These are phyloP conservation scores for Sphaerophoria taeniata DNA, from an alignment of 2,888 invertebrate species.

Conservation along the genomic window DNA sequence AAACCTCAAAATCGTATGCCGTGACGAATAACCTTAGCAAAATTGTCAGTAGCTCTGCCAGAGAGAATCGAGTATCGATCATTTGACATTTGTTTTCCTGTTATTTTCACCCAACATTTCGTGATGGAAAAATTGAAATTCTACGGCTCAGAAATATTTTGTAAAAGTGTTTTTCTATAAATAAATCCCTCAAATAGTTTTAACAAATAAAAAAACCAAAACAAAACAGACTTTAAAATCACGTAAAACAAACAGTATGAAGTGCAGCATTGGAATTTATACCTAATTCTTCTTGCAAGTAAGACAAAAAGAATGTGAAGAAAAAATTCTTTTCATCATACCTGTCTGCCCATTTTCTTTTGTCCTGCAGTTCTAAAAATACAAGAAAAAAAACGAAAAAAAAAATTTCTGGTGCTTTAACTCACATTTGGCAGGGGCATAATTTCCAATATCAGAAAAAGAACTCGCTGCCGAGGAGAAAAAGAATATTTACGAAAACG, in stretches of 20 bases:
- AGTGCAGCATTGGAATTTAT: constrained; percentile 7
- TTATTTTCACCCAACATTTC: constrained; percentile 70
- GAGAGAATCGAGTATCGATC: constrained; percentile 30
- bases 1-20: neutral
- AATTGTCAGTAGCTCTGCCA: constrained; percentile 27
- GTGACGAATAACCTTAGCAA: neutral
- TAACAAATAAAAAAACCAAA: constrained; percentile 33
- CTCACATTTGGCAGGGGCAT: constrained; percentile 44
- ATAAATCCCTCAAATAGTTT: constrained; percentile 45
- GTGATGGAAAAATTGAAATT: constrained; percentile 48
- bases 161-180: constrained; percentile 70
- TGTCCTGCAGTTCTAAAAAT: constrained; percentile 71
- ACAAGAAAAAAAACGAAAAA: constrained; percentile 17
- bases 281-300: constrained; percentile 39
- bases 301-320: constrained; percentile 23
- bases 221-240: constrained; percentile 10
- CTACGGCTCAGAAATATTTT: constrained; percentile 62
- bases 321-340: constrained; percentile 23
- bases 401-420: constrained; percentile 38
- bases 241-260: constrained; percentile 39
- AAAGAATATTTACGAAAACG: neutral
- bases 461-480: constrained; percentile 8
- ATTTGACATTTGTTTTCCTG: constrained; percentile 70
- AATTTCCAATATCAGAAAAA: constrained; percentile 24
- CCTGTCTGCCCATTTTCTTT: constrained; percentile 66